These are phyloP conservation scores for Camponotus floridanus DNA, from an alignment of 1,140 invertebrate genomes.

Conservation along the genomic window DNA sequence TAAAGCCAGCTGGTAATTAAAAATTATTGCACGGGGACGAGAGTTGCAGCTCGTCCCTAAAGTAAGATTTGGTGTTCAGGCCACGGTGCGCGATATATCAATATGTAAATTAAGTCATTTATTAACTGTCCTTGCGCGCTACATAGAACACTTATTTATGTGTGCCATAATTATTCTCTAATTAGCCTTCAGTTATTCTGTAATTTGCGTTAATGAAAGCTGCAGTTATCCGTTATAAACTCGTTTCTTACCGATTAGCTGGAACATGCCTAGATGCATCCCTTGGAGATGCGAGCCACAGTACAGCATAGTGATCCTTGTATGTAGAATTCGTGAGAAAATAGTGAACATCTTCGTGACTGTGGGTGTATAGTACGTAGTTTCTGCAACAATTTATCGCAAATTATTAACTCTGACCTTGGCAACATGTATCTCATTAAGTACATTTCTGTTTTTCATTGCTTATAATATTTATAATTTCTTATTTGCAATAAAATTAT, in stretches of 20 bases:
- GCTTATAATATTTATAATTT: background rate
- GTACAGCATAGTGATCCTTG: background rate
- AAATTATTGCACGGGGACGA: slow-evolving; percentile 19
- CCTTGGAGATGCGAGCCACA: slow-evolving; percentile 23
- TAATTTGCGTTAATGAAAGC: slow-evolving; percentile 56
- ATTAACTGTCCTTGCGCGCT: slow-evolving; percentile 26
- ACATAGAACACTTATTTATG: slow-evolving; percentile 29
- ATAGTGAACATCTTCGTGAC: slow-evolving; percentile 9
- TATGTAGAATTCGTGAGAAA: background rate
- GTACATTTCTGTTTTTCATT: background rate
- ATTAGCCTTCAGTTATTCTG: slow-evolving; percentile 43
- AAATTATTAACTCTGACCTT: background rate
- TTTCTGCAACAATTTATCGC: background rate
- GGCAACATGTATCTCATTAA: background rate
- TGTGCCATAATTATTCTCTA: slow-evolving; percentile 44
- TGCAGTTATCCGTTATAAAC: slow-evolving; percentile 51
- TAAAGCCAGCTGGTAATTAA: background rate
- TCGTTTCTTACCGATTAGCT: slow-evolving; percentile 50
- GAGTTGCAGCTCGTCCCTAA: slow-evolving; percentile 10
- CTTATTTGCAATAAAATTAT: background rate
- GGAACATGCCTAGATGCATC: slow-evolving; percentile 16
- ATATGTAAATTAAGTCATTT: slow-evolving; percentile 44
- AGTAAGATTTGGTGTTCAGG: slow-evolving; percentile 41
- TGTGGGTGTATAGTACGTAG: background rate
- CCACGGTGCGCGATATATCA: slow-evolving; percentile 14